Evolutionary conservation across 2,113 vertebrate genomes (phyloP), one percentile per base, ranked within the genome.

Genomic region (Takifugu flavidus): DNA sequence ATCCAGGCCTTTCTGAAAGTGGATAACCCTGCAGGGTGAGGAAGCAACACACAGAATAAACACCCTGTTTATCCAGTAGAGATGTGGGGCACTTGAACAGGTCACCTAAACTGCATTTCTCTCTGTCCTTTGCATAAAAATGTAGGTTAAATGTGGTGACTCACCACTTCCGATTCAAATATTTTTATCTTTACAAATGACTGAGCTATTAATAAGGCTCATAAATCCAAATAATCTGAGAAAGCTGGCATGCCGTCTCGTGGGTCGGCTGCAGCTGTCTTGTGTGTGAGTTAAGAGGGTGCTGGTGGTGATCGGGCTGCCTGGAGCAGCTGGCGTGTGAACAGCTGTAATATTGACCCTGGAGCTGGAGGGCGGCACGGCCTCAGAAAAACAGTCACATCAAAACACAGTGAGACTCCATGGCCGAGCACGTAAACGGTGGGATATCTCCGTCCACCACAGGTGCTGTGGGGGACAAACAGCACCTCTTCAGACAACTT

Each of bases 1-100:
- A 94, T 99, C 79, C 93, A 94, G 62, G 91, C 91, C 54, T 92
- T 92, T 75, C 81, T 91, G 58, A 87, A 10, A 56, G 83, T 88
- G 72, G 87, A 90, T 56, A 82, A 83, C 0, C 84, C 87, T 59
- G 82, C 86, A 64, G 88, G 88, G 90, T 91, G 70, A 90, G 90
- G 82, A 39, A 2, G 34, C 34, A 39, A 39, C 34, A 39, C 8
- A 39, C 34, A 4, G 7, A 6, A 10, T 11, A 39, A 39, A 39
- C 34, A 39, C 8, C 0, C 34, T 39, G 34, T 39, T 39, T 39
- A 39, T 39, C 34, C 34, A 10, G 5, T 4, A 39, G 34, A 39
- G 34, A 39, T 10, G 11, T 10, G 34, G 34, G 2, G 5, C 7
- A 4, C 29, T 31, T 4, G 29, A 4, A 31, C 29, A 31, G 29